These are phyloP conservation scores for Ceyx cyanopectus DNA, from an alignment of 2,113 vertebrate species.

Conservation along the genomic window DNA sequence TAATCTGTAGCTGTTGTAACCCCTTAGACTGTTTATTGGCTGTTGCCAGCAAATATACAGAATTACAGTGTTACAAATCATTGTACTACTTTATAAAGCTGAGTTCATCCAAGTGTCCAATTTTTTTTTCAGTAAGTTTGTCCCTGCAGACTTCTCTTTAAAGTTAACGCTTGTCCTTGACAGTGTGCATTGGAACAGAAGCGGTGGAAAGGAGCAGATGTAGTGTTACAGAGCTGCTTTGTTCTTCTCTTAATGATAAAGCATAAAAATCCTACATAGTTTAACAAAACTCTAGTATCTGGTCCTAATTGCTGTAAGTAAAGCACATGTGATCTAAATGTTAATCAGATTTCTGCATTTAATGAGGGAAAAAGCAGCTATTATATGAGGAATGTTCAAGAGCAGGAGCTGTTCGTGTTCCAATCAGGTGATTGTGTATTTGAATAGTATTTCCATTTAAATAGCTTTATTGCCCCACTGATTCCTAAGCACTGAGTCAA, in stretches of 20 bases:
- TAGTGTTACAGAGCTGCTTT: slow-evolving; percentile 52
- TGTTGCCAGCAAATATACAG: neutral
- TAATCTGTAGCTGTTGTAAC: slow-evolving; percentile 8
- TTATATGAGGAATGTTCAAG: slow-evolving; percentile 62
- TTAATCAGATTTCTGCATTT: slow-evolving; percentile 73
- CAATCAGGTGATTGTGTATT: slow-evolving; percentile 49
- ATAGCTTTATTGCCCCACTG: slow-evolving; percentile 55
- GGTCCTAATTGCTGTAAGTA: slow-evolving; percentile 71
- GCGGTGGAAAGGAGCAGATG: slow-evolving; percentile 12
- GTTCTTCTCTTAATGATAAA: slow-evolving; percentile 57
- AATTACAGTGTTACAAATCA: neutral
- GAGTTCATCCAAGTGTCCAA: slow-evolving; percentile 6
- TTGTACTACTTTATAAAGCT: neutral
- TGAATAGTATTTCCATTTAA: slow-evolving; percentile 64
- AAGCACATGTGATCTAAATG: slow-evolving; percentile 65
- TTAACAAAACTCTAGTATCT: slow-evolving; percentile 64
- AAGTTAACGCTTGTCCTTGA: slow-evolving; percentile 52
- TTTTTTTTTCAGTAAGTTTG: neutral
- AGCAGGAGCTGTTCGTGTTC: slow-evolving; percentile 29
- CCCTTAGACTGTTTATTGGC: slow-evolving; percentile 39
- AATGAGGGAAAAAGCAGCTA: slow-evolving; percentile 72
- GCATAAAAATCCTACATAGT: slow-evolving; percentile 40
- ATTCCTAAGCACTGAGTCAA: slow-evolving; percentile 66
- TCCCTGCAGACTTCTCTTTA: slow-evolving; percentile 53
- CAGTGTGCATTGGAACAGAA: neutral